phyloP scores from a whole-genome alignment of 2,113 vertebrate genomes.

The Apteryx owenii region DNA sequence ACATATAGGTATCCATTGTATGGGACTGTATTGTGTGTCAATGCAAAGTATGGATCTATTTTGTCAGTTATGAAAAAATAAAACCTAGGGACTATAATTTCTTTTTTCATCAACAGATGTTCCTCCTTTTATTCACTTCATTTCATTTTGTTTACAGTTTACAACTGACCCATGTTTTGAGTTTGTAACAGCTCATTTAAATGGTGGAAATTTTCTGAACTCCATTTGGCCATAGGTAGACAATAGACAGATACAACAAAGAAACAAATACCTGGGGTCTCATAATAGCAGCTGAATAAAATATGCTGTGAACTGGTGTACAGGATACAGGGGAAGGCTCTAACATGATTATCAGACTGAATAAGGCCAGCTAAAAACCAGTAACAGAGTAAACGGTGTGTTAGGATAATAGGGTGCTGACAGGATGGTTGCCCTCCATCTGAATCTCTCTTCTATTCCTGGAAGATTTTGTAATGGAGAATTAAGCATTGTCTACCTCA shows the following conservation, averaged over 20 bases:
- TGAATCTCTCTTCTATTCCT: conserved; percentile 73
- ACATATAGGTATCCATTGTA: background rate
- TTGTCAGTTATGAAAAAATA: background rate
- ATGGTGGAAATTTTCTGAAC: background rate
- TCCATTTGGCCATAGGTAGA: background rate
- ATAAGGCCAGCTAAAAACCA: conserved; percentile 65
- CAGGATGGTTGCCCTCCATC: conserved; percentile 74
- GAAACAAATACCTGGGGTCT: conserved; percentile 12
- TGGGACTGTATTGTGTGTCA: background rate
- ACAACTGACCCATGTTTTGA: background rate
- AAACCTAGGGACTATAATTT: background rate
- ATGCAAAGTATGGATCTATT: background rate
- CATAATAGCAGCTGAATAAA: conserved; percentile 37
- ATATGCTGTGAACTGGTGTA: conserved; percentile 3
- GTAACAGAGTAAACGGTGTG: conserved; percentile 67
- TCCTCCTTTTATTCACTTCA: background rate
- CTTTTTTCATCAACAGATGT: background rate
- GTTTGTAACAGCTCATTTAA: background rate
- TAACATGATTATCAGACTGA: conserved; percentile 70
- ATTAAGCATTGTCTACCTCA: conserved; percentile 79
- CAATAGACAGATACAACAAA: background rate
- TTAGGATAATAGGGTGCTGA: conserved; percentile 77
- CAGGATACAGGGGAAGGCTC: conserved; percentile 22
- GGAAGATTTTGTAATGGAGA: conserved; percentile 77
- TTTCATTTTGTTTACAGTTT: background rate